Base-by-base conservation (phyloP, 2,797 vertebrate genomes). In the Naso thynnoides region DNA sequence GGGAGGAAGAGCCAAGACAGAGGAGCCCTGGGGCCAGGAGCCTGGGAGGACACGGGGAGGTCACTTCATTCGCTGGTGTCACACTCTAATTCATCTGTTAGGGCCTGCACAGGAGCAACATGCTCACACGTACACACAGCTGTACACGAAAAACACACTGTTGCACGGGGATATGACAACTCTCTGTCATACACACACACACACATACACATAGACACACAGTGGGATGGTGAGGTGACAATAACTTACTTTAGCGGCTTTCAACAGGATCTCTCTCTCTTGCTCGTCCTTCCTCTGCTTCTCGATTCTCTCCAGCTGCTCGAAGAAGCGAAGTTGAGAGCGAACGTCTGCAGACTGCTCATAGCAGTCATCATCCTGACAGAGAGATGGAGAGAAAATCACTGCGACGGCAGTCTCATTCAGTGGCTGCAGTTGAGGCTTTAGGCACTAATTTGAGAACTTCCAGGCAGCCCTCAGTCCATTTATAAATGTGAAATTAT, bases 201-300 rank as follows among this genome's bases (percentile, higher is more conserved):
- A 45, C 50, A 74, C 60, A 52, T 44, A 66, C 66, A 67, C 70
- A 62, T 16, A 41, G n/a, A 62, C 64, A 68, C 38, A 45, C 2
- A 52, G 38, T 14, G 58, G 55, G 62, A 73, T 45, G 64, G 53
- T 47, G 53, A 75, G 61, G 63, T 69, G 76, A 73, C 65, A 69
- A 52, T 24, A 77, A 84, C 87, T 86, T 93, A 97, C 96, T 95
- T 97, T 96, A 70, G 96, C 96, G 29, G 96, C 96, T 91, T 96
- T 96, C 70, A 97, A 85, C 77, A 97, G 93, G 70, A 96, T 96
- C 88, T 97, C 96, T 85, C 96, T 90, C 89, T 97, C 96, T 72
- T 96, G 94, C 70, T 97, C 96, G 57, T 97, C 96, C 73, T 96
- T 97, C 88, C 95, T 94, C 91, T 96, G 96, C 90, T 97, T 97